Conservation (phyloP, 2,888 invertebrate species). For the Gymnosoma rotundatum region DNA sequence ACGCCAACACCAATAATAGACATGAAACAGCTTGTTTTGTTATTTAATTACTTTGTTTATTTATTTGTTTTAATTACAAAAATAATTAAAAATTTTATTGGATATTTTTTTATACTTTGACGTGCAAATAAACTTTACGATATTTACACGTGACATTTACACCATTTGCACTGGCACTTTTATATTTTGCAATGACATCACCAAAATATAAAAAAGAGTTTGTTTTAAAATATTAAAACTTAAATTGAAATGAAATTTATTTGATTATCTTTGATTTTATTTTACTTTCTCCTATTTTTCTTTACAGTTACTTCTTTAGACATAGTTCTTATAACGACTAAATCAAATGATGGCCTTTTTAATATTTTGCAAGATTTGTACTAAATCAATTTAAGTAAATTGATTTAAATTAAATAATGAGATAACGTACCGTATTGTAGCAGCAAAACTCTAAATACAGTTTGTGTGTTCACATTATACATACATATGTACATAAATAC, state of each 20-base stretch:
- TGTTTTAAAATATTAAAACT: background rate
- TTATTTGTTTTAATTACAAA: background rate
- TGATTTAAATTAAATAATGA: conserved; percentile 60
- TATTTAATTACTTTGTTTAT: conserved; percentile 2
- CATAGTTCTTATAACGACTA: conserved; percentile 3
- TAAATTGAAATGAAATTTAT: background rate
- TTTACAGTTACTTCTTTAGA: background rate
- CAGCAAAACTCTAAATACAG: conserved; percentile 23
- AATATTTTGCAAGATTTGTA: conserved; percentile 7
- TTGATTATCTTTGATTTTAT: background rate
- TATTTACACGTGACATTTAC: background rate
- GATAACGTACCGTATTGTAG: conserved; percentile 12
- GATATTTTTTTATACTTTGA: background rate
- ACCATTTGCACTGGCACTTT: background rate
- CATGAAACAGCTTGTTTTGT: background rate
- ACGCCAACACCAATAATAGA: no score
- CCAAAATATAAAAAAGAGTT: background rate
- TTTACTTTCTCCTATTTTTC: background rate
- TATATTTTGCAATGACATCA: conserved; percentile 30
- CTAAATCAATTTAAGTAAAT: conserved; percentile 56
- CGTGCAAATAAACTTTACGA: background rate
- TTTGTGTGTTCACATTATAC: background rate
- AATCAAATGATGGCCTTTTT: conserved; percentile 11
- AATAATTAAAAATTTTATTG: background rate
- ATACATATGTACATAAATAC: background rate